phyloP scores from a whole-genome alignment of 2,113 vertebrate genomes.

The Mandrillus leucophaeus region DNA sequence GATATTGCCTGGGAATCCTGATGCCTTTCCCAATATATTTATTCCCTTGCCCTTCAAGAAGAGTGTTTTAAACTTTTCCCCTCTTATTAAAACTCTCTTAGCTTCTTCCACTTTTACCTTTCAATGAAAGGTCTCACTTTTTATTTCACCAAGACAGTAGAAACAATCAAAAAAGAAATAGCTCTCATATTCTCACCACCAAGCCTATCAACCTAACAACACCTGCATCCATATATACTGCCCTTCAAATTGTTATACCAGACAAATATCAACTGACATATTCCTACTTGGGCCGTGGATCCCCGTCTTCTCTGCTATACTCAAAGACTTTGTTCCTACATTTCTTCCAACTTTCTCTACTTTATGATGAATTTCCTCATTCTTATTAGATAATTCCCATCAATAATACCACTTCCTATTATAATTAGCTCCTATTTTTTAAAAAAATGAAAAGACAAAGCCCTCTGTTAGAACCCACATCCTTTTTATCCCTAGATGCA shows the following conservation, averaged over 20 bases:
- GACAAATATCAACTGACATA: not conserved
- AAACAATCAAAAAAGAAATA: not conserved
- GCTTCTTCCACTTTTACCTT: not conserved
- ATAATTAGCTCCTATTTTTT: not conserved
- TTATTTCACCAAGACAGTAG: not conserved
- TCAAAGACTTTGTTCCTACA: not conserved
- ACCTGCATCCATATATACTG: not conserved
- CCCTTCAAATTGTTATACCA: not conserved
- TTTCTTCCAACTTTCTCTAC: not conserved
- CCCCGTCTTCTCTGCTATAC: not conserved
- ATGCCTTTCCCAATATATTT: not conserved
- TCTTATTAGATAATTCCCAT: not conserved
- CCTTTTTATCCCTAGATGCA: not conserved
- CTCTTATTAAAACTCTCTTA: not conserved
- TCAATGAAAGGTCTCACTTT: not conserved
- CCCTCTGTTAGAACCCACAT: not conserved
- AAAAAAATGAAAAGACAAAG: not conserved
- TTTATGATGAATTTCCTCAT: not conserved
- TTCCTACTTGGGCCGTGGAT: not conserved
- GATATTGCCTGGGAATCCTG: too few species aligned
- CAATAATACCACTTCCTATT: not conserved
- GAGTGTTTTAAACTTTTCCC: not conserved
- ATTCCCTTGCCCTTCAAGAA: not conserved
- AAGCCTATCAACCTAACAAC: not conserved
- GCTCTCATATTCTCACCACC: not conserved